These are phyloP conservation scores for Drosophila antonietae DNA, from an alignment of 2,888 invertebrate species.

Conservation along the genomic window DNA sequence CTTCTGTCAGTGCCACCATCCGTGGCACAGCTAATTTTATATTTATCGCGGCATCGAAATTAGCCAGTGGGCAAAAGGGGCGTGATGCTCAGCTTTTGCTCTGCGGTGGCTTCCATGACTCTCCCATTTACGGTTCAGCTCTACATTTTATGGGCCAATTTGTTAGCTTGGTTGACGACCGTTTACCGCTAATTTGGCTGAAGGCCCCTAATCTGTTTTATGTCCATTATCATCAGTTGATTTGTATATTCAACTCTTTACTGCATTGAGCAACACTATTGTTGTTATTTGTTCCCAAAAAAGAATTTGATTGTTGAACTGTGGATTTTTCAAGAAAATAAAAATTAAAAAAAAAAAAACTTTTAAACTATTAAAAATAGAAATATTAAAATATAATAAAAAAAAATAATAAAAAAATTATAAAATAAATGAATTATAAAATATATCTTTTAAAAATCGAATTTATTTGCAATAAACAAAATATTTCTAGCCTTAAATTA, in stretches of 20 bases:
- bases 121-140: constrained; percentile 24
- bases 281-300: background rate
- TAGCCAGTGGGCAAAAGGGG: constrained; percentile 58
- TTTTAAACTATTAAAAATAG: background rate
- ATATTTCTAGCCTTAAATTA: too few species aligned
- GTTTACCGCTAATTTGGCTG: constrained; percentile 36
- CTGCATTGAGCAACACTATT: background rate
- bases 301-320: background rate
- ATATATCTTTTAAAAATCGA: too few species aligned
- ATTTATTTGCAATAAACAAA: too few species aligned
- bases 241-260: background rate
- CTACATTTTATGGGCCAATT: constrained; percentile 59
- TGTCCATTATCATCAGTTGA: constrained; percentile 35
- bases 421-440: too few species aligned
- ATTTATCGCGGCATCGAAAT: constrained; percentile 69
- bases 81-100: constrained; percentile 61
- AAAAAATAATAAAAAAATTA: background rate
- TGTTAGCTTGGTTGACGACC: constrained; percentile 40
- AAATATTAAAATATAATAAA: too few species aligned
- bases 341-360: too few species aligned
- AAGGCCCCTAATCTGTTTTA: constrained; percentile 22
- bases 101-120: constrained; percentile 48
- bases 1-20: constrained; percentile 30
- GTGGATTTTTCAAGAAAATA: background rate
- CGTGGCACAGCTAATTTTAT: constrained; percentile 43